Percentiles rank a stretch among this genome's conserved stretches.
Evolutionary conservation across 2,797 vertebrate genomes (phyloP).

Genomic region (Eulemur rubriventer): DNA sequence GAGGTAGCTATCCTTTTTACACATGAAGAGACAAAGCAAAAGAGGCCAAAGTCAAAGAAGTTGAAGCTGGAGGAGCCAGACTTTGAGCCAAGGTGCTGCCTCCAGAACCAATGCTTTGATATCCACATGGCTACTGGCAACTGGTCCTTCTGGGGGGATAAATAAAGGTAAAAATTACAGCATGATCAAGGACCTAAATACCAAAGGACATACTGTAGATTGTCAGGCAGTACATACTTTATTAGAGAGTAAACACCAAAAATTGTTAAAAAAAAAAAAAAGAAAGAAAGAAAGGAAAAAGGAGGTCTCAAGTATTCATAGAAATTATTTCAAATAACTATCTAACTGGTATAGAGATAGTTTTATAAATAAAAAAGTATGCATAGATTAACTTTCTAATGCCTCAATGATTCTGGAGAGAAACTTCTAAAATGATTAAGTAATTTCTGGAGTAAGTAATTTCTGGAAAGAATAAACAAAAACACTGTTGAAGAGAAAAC

Average conservation of each 20-base stretch:
- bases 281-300: background rate
- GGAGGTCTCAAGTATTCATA: background rate
- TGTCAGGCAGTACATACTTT: background rate
- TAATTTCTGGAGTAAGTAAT: background rate
- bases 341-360: background rate
- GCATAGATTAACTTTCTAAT: background rate
- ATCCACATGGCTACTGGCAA: background rate
- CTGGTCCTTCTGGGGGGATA: background rate
- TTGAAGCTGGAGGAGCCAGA: background rate
- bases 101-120: background rate
- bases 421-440: background rate
- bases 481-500: background rate
- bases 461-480: conserved; percentile 5
- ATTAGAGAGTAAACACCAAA: background rate
- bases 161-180: conserved; percentile 9
- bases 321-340: background rate
- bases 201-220: background rate
- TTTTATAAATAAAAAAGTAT: background rate
- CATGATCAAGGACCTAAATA: background rate
- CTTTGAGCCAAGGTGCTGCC: background rate
- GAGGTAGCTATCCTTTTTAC: background rate
- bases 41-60: background rate
- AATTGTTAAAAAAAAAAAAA: background rate
- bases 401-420: background rate
- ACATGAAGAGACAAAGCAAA: background rate